These are phyloP conservation scores for Drosophila tani DNA, from an alignment of 1,140 invertebrate genomes.

Conservation along the genomic window DNA sequence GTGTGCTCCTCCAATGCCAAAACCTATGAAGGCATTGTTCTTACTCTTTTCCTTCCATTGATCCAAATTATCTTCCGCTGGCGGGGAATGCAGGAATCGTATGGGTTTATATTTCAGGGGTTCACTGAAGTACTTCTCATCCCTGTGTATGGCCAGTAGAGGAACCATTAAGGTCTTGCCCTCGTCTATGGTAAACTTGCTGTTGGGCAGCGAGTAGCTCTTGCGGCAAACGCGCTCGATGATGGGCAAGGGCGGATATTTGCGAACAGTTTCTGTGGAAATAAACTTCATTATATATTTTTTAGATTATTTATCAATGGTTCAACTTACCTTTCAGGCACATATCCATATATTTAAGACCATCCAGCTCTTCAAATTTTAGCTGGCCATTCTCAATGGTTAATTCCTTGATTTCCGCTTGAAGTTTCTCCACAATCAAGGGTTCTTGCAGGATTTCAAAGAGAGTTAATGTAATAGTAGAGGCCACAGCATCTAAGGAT, in stretches of 20 bases:
- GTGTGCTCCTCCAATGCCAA: slow-evolving; percentile 63
- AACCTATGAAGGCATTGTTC: slow-evolving; percentile 54
- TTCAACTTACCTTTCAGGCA: slow-evolving; percentile 64
- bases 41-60: slow-evolving; percentile 9
- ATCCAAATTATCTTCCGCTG: slow-evolving; percentile 11
- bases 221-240: slow-evolving; percentile 75
- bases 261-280: slow-evolving; percentile 84
- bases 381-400: slow-evolving; percentile 31
- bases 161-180: slow-evolving; percentile 77
- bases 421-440: slow-evolving; percentile 64
- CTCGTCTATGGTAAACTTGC: slow-evolving; percentile 75
- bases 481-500: slow-evolving; percentile 61
- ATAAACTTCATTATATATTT: background rate
- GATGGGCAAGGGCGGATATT: slow-evolving; percentile 84
- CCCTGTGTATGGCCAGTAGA: slow-evolving; percentile 86
- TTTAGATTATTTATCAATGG: rapidly evolving
- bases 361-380: slow-evolving; percentile 55
- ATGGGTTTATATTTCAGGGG: slow-evolving; percentile 86
- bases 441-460: slow-evolving; percentile 72
- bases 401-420: slow-evolving; percentile 58
- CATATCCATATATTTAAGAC: slow-evolving; percentile 73
- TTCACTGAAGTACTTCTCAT: slow-evolving; percentile 87
- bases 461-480: slow-evolving; percentile 60
- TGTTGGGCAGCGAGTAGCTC: slow-evolving; percentile 61
- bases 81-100: slow-evolving; percentile 85